Evolutionary conservation across 2,888 invertebrate species (phyloP), one percentile per base, ranked within the genome.

Genomic region (Lepetodrilus schrolli): DNA sequence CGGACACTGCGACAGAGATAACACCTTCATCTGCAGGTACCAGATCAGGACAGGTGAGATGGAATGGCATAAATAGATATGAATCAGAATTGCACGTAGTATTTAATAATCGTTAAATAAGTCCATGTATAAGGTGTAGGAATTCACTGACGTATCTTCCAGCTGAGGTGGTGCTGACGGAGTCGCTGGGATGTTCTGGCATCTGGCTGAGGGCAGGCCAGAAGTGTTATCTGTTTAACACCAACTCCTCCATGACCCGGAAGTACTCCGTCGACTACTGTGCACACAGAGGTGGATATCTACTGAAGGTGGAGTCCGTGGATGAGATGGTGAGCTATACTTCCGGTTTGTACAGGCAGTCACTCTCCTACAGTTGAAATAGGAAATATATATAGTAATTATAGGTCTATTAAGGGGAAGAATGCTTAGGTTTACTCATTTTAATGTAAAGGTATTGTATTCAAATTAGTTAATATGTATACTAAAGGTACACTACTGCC

Each of bases 121-220:
- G n/a, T n/a, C n/a, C n/a, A n/a, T n/a, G n/a, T n/a, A n/a, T n/a
- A n/a, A n/a, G n/a, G n/a, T n/a, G n/a, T n/a, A n/a, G n/a, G n/a
- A n/a, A n/a, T n/a, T n/a, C n/a, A n/a, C 17, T 8, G 1, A 48
- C 21, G 48, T 48, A 4, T 48, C 1, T 23, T 26, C 20, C 47
- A 68, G 68, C 21, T 7, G 68, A 26, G 1, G 23, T 30, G 2
- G 13, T 43, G 4, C 13, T 70, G 30, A 26, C 21, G 4, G 50
- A 50, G 37, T 36, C 66, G 38, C 26, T 66, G 23, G 73, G 73
- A 1, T 73, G 83, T 7, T 80, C 82, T 70, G 81, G 78, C 1
- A 70, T 72, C 3, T 84, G 84, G 84, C 74, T 72, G 3, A 65
- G 82, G 13, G 82, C 78, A n/a, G 81, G 80, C n/a, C 73, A 75